These are phyloP conservation scores for Spodoptera picta DNA, from an alignment of 2,888 invertebrate genomes.

Conservation along the genomic window DNA sequence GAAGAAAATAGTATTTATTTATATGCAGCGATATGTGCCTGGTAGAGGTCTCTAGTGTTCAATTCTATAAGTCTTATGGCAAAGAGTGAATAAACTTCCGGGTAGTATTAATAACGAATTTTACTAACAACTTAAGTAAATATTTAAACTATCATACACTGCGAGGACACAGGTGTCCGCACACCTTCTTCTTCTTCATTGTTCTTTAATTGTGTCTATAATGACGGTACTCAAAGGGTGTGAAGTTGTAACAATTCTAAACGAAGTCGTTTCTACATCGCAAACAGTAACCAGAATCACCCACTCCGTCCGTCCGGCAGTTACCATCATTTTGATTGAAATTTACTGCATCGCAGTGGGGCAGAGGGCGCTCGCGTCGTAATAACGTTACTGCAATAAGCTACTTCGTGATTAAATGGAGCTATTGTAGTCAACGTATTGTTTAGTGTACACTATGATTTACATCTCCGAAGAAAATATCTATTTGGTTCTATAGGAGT, in stretches of 20 bases:
- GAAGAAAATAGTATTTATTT: too few relatives aligned
- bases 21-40: too few relatives aligned
- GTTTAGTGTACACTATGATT: conserved; percentile 46
- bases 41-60: too few relatives aligned
- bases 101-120: too few relatives aligned
- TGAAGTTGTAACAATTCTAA: background rate
- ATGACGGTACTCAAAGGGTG: too few relatives aligned
- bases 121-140: too few relatives aligned
- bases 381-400: conserved; percentile 79
- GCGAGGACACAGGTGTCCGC: too few relatives aligned
- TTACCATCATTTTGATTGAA: conserved; percentile 85
- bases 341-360: conserved; percentile 79
- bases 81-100: too few relatives aligned
- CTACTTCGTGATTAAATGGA: conserved; percentile 85
- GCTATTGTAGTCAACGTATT: conserved; percentile 56
- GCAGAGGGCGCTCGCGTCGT: conserved; percentile 68
- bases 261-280: conserved; percentile 38
- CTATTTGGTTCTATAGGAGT: conserved; percentile 8
- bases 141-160: too few relatives aligned
- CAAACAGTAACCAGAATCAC: conserved; percentile 64
- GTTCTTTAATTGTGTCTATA: too few relatives aligned
- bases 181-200: too few relatives aligned
- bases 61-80: too few relatives aligned
- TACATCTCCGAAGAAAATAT: conserved; percentile 29
- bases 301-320: conserved; percentile 73